Conservation (phyloP, 2,797 vertebrate genomes). For the Enteromius anoplus region DNA sequence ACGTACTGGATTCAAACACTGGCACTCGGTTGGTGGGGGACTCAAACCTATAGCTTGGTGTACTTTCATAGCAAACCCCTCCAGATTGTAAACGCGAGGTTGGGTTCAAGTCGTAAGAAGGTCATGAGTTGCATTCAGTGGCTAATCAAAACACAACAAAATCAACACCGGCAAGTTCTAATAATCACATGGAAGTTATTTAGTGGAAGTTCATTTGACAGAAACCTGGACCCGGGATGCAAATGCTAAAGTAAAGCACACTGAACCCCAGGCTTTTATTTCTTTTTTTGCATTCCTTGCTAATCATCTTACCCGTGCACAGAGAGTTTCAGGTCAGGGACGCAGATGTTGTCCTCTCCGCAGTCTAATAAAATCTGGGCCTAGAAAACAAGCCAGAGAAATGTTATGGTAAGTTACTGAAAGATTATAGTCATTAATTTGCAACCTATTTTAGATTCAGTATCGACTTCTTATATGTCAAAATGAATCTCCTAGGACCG, state of each 20-base stretch:
- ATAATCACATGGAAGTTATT: slow-evolving; percentile 36
- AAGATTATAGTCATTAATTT: neutral
- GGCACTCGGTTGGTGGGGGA: slow-evolving; percentile 51
- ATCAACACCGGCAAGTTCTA: neutral
- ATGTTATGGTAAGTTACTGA: slow-evolving; percentile 4
- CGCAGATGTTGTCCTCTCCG: slow-evolving; percentile 93
- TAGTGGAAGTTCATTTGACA: neutral
- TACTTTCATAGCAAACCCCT: slow-evolving; percentile 53
- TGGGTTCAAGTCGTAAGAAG: neutral
- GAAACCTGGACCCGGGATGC: slow-evolving; percentile 32
- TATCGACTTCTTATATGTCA: neutral
- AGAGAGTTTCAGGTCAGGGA: slow-evolving; percentile 89
- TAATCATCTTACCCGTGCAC: slow-evolving; percentile 82
- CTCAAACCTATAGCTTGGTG: slow-evolving; percentile 50
- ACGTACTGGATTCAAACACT: slow-evolving; percentile 52
- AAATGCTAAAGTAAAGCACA: slow-evolving; percentile 26
- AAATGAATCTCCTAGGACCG: neutral
- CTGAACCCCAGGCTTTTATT: neutral
- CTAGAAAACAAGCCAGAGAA: slow-evolving; percentile 67
- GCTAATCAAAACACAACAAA: slow-evolving; percentile 9
- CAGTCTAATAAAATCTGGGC: slow-evolving; percentile 92
- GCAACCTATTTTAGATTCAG: neutral
- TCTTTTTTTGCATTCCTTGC: slow-evolving; percentile 24
- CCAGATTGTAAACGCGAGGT: neutral
- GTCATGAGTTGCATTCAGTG: neutral